A percentile compares a stretch with the other conserved stretches of the same genome.
Conservation (phyloP, 2,888 invertebrate species). For the Coelinius sp. region DNA sequence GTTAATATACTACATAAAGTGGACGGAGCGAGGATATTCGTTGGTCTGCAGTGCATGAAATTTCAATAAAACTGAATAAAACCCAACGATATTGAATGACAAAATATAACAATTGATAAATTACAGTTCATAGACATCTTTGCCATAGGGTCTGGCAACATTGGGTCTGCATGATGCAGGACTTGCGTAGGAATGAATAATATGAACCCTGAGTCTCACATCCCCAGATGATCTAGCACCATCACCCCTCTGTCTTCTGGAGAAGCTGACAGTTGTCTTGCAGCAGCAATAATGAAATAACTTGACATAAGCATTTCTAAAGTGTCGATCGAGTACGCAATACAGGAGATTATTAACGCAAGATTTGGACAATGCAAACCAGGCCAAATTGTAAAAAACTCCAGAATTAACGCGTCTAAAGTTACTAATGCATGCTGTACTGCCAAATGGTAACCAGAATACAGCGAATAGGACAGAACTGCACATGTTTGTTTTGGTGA, state of each 20-base stretch:
- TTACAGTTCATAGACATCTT: constrained; percentile 74
- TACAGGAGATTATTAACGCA: constrained; percentile 79
- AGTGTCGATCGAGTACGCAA: constrained; percentile 78
- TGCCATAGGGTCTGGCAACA: constrained; percentile 70
- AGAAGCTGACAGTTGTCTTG: constrained; percentile 81
- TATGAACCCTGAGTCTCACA: constrained; percentile 78
- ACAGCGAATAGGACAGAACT: constrained; percentile 77
- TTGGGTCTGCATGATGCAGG: constrained; percentile 70
- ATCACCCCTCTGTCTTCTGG: constrained; percentile 75
- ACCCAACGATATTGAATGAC: neutral
- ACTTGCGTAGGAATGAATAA: constrained; percentile 79
- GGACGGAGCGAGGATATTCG: constrained; percentile 22
- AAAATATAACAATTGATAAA: constrained; percentile 25
- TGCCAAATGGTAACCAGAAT: constrained; percentile 80
- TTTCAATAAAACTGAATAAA: neutral
- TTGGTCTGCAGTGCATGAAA: constrained; percentile 13
- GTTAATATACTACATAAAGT: neutral
- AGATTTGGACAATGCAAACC: constrained; percentile 80
- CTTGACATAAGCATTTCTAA: constrained; percentile 80
- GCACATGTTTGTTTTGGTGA: constrained; percentile 77
- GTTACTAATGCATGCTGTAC: constrained; percentile 75
- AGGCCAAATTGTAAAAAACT: constrained; percentile 78
- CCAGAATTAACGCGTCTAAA: constrained; percentile 72
- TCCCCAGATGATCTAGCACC: constrained; percentile 73
- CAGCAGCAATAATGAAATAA: constrained; percentile 87